phyloP scores from a whole-genome alignment of 2,888 invertebrate genomes.

The Drosophila fungiperda region DNA sequence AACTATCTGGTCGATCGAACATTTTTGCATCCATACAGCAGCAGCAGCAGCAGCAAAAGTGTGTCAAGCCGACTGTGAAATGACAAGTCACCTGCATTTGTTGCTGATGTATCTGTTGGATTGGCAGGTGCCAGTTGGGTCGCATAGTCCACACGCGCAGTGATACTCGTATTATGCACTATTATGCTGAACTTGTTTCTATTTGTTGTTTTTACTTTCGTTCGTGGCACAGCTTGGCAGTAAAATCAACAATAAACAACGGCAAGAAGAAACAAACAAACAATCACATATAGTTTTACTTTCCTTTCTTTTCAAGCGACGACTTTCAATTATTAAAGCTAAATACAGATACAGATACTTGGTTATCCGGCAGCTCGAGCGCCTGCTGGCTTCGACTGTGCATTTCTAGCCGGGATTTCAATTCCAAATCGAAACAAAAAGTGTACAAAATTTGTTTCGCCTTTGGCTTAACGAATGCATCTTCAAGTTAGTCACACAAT shows the following conservation, averaged over 20 bases:
- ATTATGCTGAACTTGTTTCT: constrained; percentile 66
- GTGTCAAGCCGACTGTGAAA: constrained; percentile 67
- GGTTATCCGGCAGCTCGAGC: neutral
- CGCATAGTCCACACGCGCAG: constrained; percentile 22
- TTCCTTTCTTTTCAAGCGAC: constrained; percentile 66
- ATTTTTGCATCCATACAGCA: constrained; percentile 26
- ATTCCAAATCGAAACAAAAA: constrained; percentile 22
- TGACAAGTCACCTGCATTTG: constrained; percentile 42
- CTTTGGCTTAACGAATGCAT: constrained; percentile 38
- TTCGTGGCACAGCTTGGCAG: constrained; percentile 51
- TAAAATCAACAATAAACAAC: constrained; percentile 45
- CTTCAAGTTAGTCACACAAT: constrained; percentile 48
- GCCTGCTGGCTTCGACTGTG: neutral
- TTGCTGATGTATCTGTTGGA: constrained; percentile 39
- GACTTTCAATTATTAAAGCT: constrained; percentile 73
- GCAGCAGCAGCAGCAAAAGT: constrained; percentile 45
- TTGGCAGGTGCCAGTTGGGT: constrained; percentile 33
- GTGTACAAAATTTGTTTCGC: constrained; percentile 31
- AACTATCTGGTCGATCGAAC: constrained; percentile 22
- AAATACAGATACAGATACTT: constrained; percentile 34
- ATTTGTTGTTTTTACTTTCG: constrained; percentile 76
- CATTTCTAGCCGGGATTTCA: constrained; percentile 2
- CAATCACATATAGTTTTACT: constrained; percentile 75
- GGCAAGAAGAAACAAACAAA: constrained; percentile 47
- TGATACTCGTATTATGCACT: constrained; percentile 54